Percentiles rank a stretch among this genome's conserved stretches.
phyloP scores from a whole-genome alignment of 2,797 vertebrate genomes.

The Chelon labrosus region DNA sequence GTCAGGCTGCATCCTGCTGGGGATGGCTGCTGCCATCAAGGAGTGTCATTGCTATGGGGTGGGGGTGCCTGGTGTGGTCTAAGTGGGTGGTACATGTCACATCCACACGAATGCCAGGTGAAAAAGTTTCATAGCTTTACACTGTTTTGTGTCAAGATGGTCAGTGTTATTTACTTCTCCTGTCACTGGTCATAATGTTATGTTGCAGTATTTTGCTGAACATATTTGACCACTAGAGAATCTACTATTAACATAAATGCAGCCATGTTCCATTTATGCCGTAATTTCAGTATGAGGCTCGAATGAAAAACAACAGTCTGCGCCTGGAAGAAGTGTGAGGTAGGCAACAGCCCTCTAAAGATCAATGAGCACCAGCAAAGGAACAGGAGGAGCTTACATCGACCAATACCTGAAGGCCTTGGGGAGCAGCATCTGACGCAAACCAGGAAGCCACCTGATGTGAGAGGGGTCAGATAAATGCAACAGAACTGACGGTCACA shows the following conservation, averaged over 20 bases:
- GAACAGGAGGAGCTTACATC: constrained; percentile 81
- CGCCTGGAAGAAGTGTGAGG: constrained; percentile 51
- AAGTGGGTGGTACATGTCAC: no score
- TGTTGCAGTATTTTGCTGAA: not conserved
- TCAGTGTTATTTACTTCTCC: no score
- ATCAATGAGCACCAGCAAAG: constrained; percentile 83
- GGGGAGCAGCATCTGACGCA: constrained; percentile 89
- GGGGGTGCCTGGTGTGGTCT: no score
- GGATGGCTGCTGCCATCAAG: no score
- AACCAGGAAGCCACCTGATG: constrained; percentile 99
- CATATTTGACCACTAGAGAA: not conserved
- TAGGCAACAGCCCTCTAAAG: constrained; percentile 76
- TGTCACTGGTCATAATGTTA: no score
- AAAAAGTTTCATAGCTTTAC: no score
- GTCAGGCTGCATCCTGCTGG: no score
- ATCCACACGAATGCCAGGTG: no score
- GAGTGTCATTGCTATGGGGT: no score
- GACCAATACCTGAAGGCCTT: constrained; percentile 79
- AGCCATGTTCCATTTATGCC: not conserved
- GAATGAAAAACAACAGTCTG: constrained; percentile 16
- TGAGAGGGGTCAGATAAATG: constrained; percentile 93
- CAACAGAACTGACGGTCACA: constrained; percentile 85
- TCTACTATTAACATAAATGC: not conserved
- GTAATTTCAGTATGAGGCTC: constrained; percentile 15
- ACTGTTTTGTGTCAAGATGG: no score